Evolutionary conservation across 2,113 vertebrate species (phyloP).

Genomic region (Eonycteris spelaea): DNA sequence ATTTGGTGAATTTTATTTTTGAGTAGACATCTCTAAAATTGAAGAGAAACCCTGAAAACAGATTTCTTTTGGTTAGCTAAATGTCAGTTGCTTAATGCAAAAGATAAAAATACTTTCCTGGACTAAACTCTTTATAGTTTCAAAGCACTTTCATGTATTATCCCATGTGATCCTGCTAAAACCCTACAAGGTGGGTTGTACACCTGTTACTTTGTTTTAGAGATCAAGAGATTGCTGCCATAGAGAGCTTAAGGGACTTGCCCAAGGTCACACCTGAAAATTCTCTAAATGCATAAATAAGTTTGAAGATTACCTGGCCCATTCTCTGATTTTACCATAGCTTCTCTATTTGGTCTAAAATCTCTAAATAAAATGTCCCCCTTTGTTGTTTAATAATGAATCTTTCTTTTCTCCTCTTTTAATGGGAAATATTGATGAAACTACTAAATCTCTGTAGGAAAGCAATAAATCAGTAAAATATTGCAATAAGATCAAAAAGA

Average conservation of each 20-base stretch:
- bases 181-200: background rate
- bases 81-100: constrained; percentile 73
- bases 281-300: background rate
- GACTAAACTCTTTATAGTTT: constrained; percentile 22
- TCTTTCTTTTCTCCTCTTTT: background rate
- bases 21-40: constrained; percentile 67
- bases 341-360: background rate
- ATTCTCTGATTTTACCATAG: background rate
- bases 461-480: constrained; percentile 19
- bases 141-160: background rate
- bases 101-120: constrained; percentile 68
- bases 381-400: background rate
- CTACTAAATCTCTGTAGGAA: background rate
- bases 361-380: background rate
- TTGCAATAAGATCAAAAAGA: background rate
- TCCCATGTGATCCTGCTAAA: background rate
- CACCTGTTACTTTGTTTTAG: background rate
- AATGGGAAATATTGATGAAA: constrained; percentile 21
- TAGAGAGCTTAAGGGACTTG: background rate
- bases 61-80: constrained; percentile 68
- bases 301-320: background rate
- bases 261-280: background rate
- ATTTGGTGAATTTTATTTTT: constrained; percentile 76
- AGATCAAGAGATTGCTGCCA: background rate
- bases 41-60: constrained; percentile 45